phyloP scores from a whole-genome alignment of 64 coral and sea anemone genomes.

The Catalaphyllia jardinei region DNA sequence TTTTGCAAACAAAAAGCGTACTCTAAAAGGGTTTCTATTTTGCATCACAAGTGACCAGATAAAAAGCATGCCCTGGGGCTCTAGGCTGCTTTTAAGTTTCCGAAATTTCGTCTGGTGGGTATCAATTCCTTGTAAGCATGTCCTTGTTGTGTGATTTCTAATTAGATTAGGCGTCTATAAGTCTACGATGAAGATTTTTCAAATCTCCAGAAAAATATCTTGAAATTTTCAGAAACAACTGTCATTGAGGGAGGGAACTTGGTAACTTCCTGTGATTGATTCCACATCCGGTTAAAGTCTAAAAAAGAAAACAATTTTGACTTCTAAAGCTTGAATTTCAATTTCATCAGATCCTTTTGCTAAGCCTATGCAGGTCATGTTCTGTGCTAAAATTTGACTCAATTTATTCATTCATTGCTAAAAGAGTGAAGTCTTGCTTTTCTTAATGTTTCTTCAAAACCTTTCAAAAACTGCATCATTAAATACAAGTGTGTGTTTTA shows the following conservation, averaged over 20 bases:
- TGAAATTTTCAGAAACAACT: background rate
- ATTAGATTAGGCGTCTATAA: background rate
- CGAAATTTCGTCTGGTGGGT: background rate
- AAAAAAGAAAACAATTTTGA: background rate
- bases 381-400: no score
- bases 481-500: no score
- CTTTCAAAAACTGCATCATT: no score
- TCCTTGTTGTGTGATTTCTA: background rate
- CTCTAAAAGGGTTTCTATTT: conserved; percentile 1
- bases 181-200: background rate
- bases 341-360: background rate
- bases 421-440: no score
- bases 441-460: no score
- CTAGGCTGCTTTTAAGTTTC: conserved; percentile 27
- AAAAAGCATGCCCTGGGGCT: conserved; percentile 12
- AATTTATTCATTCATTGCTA: no score
- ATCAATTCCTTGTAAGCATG: background rate
- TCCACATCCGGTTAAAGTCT: background rate
- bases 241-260: background rate
- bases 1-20: conserved; percentile 23
- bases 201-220: conserved; percentile 1
- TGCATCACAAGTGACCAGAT: background rate
- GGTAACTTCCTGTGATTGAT: background rate
- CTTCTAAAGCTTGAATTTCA: background rate
- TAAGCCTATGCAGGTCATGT: no score